phyloP scores from a whole-genome alignment of 37 sponge, comb jelly and placozoan genomes.

The Aphrocallistes beatrix region DNA sequence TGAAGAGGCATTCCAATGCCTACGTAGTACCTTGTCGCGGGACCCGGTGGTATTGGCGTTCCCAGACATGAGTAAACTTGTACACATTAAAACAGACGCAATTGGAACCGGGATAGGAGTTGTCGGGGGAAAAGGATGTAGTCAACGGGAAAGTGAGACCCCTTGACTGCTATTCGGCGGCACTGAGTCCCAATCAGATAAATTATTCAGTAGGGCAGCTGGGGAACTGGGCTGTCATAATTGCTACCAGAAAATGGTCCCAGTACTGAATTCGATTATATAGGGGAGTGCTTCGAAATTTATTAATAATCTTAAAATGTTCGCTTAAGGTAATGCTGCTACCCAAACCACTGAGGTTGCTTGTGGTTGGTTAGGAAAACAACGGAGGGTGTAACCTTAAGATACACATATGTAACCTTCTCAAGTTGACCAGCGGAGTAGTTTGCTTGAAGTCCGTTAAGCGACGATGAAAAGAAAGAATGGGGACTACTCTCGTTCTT shows the following conservation, averaged over 20 bases:
- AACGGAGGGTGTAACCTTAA: too few species aligned
- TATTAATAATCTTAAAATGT: too few species aligned
- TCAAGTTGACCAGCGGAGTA: too few species aligned
- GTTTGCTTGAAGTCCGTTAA: too few species aligned
- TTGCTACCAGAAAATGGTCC: conserved; percentile 27
- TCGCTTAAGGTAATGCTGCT: too few species aligned
- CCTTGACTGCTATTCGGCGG: not conserved
- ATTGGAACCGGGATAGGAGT: conserved; percentile 32
- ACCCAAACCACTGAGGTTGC: too few species aligned
- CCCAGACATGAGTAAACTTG: not conserved
- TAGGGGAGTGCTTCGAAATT: too few species aligned
- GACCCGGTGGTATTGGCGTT: conserved; percentile 17
- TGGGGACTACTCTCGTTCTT: too few species aligned
- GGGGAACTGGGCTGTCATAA: conserved; percentile 31
- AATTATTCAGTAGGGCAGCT: conserved; percentile 30
- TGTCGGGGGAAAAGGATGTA: conserved; percentile 17
- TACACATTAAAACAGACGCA: conserved; percentile 30
- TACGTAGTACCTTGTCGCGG: not conserved
- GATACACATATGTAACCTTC: too few species aligned
- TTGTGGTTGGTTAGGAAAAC: too few species aligned
- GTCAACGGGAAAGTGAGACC: not conserved
- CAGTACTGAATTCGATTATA: conserved; percentile 2
- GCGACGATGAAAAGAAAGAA: too few species aligned
- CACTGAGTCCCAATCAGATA: not conserved
- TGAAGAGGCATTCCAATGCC: conserved; percentile 22